These are phyloP conservation scores for Cataglyphis cursor DNA, from an alignment of 2,888 invertebrate genomes.

Conservation along the genomic window DNA sequence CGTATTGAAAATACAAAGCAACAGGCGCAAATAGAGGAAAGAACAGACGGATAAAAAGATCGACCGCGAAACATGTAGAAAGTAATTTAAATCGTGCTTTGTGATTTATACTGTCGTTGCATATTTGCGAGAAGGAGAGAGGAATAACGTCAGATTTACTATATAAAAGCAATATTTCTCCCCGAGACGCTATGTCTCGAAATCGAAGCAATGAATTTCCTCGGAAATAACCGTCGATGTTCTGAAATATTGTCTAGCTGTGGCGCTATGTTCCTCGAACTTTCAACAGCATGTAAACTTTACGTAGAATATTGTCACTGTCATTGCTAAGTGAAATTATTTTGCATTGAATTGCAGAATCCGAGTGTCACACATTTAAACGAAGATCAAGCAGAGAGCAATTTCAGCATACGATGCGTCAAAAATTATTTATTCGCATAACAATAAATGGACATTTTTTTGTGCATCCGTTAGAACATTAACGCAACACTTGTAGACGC, in stretches of 20 bases:
- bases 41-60: not conserved
- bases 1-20: constrained; percentile 15
- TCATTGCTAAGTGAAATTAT: constrained; percentile 8
- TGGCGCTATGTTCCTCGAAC: constrained; percentile 11
- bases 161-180: constrained; percentile 54
- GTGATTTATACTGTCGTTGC: constrained; percentile 29
- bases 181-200: constrained; percentile 28
- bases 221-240: constrained; percentile 37
- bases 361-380: not conserved
- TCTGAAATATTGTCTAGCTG: constrained; percentile 39
- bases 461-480: not conserved
- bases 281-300: constrained; percentile 30
- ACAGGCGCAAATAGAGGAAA: constrained; percentile 20
- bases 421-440: not conserved
- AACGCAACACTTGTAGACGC: not conserved
- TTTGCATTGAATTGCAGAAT: not conserved
- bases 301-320: constrained; percentile 19
- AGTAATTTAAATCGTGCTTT: constrained; percentile 39
- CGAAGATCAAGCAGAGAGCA: not conserved
- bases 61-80: constrained; percentile 27
- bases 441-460: not conserved
- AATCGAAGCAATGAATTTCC: constrained; percentile 52
- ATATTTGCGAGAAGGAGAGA: not conserved
- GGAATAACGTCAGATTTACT: constrained; percentile 41
- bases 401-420: not conserved